A percentile compares a stretch with the other conserved stretches of the same genome.
Evolutionary conservation across 2,888 invertebrate species (phyloP).

Genomic region (Dryomyza anilis): DNA sequence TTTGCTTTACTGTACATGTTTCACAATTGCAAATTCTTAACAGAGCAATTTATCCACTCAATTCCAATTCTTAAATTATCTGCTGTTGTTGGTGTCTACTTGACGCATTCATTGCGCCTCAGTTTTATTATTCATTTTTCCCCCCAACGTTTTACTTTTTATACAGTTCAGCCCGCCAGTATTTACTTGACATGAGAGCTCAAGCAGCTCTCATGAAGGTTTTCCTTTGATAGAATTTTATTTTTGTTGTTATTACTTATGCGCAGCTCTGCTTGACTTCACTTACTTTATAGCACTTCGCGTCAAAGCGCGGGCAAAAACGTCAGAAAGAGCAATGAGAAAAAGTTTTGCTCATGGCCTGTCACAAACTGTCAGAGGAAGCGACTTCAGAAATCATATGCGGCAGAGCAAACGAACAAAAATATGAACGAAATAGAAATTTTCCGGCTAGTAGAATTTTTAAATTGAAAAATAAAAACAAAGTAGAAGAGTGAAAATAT

Average conservation of each 20-base stretch:
- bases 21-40: too few species aligned
- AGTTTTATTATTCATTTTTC: background rate
- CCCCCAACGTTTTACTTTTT: too few species aligned
- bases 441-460: background rate
- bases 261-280: constrained; percentile 41
- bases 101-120: too few species aligned
- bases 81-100: too few species aligned
- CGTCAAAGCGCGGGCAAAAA: constrained; percentile 15
- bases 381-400: constrained; percentile 41
- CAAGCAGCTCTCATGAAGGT: too few species aligned
- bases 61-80: too few species aligned
- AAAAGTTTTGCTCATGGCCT: constrained; percentile 53
- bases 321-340: constrained; percentile 41
- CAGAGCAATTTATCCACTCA: too few species aligned
- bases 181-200: too few species aligned
- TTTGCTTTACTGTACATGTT: too few species aligned
- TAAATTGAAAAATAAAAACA: background rate
- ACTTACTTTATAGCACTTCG: constrained; percentile 37
- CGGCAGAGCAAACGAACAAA: background rate
- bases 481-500: background rate
- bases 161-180: constrained; percentile 38
- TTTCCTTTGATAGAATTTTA: constrained; percentile 27
- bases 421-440: background rate
- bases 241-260: constrained; percentile 24
- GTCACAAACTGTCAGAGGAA: constrained; percentile 56